A percentile compares a stretch with the other conserved stretches of the same genome.
Evolutionary conservation across 1,140 invertebrate genomes (phyloP).

Genomic region (Phthorimaea operculella): DNA sequence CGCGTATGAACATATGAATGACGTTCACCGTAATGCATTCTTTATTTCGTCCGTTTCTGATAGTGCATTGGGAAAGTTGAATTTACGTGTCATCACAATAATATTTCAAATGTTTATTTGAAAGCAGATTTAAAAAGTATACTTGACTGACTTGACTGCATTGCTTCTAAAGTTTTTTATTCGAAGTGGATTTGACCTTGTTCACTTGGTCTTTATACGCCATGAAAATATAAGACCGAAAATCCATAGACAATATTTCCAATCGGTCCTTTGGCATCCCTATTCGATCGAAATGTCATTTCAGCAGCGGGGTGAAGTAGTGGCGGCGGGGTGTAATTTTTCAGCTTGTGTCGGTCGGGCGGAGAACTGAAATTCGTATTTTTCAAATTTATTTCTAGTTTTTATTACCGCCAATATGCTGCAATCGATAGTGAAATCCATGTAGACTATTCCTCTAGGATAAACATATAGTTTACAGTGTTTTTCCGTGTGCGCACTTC

Average conservation of each 20-base stretch:
- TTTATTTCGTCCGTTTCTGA: too few relatives aligned
- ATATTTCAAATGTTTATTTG: too few relatives aligned
- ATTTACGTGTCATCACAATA: too few relatives aligned
- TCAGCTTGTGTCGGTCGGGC: constrained; percentile 15
- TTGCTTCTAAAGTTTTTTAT: too few relatives aligned
- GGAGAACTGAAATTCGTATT: constrained; percentile 23
- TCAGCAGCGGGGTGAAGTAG: constrained; percentile 26
- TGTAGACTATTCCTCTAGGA: constrained; percentile 5
- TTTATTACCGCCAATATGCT: constrained; percentile 13
- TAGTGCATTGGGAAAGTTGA: too few relatives aligned
- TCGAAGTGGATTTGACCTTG: too few relatives aligned
- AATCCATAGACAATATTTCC: constrained; percentile 10
- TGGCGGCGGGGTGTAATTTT: constrained; percentile 17
- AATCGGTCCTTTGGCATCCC: neutral
- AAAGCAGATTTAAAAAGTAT: too few relatives aligned
- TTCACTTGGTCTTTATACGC: too few relatives aligned
- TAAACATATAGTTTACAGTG: constrained; percentile 15
- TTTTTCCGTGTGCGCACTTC: constrained; percentile 7
- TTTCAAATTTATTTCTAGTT: constrained; percentile 19
- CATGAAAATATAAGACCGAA: neutral
- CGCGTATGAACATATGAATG: too few relatives aligned
- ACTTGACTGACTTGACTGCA: too few relatives aligned
- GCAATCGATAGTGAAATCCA: constrained; percentile 13
- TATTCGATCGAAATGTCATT: constrained; percentile 34
- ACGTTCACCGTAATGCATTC: too few relatives aligned